These are phyloP conservation scores for Entomobrya proxima DNA, from an alignment of 2,888 invertebrate species.

Conservation along the genomic window DNA sequence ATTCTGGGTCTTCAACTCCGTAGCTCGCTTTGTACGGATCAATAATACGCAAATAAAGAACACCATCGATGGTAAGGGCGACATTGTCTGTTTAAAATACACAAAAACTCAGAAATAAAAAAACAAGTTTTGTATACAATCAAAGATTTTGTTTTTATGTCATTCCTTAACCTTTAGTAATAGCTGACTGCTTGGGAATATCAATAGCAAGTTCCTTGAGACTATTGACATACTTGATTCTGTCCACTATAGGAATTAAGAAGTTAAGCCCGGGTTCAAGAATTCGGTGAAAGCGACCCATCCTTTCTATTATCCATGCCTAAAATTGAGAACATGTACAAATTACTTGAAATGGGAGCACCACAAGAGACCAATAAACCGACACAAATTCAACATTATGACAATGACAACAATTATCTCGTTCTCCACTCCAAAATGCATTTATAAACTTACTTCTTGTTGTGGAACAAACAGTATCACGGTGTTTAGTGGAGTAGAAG, in stretches of 20 bases:
- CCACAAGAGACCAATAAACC: not conserved
- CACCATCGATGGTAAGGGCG: constrained; percentile 96
- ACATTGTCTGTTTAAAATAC: constrained; percentile 90
- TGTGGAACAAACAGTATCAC: constrained; percentile 98
- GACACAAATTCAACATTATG: not conserved
- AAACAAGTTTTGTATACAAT: not conserved
- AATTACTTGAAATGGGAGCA: too few relatives aligned
- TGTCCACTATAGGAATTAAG: constrained; percentile 92
- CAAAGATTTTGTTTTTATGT: not conserved
- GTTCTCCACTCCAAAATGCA: not conserved
- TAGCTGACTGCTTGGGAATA: constrained; percentile 98
- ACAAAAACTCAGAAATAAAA: not conserved
- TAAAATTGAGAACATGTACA: too few relatives aligned
- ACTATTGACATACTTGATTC: constrained; percentile 97
- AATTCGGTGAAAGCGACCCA: constrained; percentile 97
- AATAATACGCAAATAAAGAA: constrained; percentile 93
- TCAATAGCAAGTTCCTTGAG: constrained; percentile 99
- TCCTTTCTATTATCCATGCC: constrained; percentile 98
- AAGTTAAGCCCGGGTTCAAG: constrained; percentile 96
- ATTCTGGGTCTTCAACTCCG: constrained; percentile 93
- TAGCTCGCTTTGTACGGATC: constrained; percentile 97
- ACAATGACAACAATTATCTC: not conserved
- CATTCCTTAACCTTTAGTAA: constrained; percentile 84
- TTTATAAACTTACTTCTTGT: constrained; percentile 86
- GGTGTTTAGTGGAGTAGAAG: constrained; percentile 91